Evolutionary conservation across 2,888 invertebrate genomes (phyloP), one percentile per base, ranked within the genome.

Genomic region (Drosophila putrida): DNA sequence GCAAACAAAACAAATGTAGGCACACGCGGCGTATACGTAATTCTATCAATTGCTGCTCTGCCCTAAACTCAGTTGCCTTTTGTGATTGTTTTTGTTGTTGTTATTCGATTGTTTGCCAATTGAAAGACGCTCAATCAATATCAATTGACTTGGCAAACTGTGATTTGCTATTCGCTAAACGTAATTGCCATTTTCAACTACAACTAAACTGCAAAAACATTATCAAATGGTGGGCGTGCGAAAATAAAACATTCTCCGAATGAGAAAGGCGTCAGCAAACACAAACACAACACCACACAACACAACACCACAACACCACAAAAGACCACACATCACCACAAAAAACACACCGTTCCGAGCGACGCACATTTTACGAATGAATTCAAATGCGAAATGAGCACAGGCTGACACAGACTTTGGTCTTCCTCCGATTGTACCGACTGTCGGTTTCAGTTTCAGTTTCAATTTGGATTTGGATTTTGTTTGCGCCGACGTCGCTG

Each of bases 291-390:
- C 38, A 38, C 13, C 3, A 13, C 13, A 6, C 50, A 53, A 31
- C 44, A 50, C 49, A 63, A 54, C 39, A 5, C 31, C 31, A 8
- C 31, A 31, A 51, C 31, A 44, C 33, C 39, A 49, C 36, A 33
- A 11, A 20, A 13, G 33, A 47, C 39, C 31, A 39, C 51, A 43
- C 63, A 41, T 60, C 54, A 63, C 39, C 38, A 55, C 41, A 61
- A 20, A 61, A 20, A 20, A 71, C 72, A 71, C 44, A 84, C 72
- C 85, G 77, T 73, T 75, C 86, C 80, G 80, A 80, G 66, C 88
- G 75, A 88, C 85, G 85, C 88, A 86, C 85, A 80, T 80, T 86
- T 86, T 74, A 81, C 85, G 88, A 88, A 83, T 86, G 85, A 86
- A 85, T 78, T 85, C 78, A 86, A 83, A 86, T 85, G 78, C 83